phyloP scores from a whole-genome alignment of 2,113 vertebrate species.

The Micromys minutus region DNA sequence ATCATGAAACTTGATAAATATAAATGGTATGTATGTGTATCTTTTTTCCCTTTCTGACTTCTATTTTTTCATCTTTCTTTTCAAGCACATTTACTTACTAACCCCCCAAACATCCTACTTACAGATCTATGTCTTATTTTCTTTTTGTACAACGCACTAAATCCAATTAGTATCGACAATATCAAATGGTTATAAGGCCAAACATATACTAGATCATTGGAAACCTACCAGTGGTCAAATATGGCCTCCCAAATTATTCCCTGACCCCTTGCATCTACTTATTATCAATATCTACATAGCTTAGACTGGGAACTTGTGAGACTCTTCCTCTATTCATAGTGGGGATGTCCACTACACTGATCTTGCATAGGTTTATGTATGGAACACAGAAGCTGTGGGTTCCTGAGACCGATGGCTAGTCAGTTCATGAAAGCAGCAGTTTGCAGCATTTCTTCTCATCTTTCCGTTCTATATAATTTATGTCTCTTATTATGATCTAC shows the following conservation, averaged over 20 bases:
- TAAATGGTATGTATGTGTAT: too few species aligned
- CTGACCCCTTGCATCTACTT: neutral
- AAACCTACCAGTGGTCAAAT: neutral
- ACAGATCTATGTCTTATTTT: neutral
- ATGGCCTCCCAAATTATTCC: neutral
- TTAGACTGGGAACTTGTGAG: neutral
- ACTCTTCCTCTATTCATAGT: neutral
- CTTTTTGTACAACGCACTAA: neutral
- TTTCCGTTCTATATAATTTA: neutral
- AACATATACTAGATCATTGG: neutral
- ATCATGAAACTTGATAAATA: neutral
- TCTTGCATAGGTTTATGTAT: too few species aligned
- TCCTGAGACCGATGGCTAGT: neutral
- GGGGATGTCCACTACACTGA: neutral
- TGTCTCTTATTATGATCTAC: neutral
- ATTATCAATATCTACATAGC: neutral
- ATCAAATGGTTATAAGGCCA: neutral
- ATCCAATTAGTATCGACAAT: neutral
- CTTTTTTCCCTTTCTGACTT: neutral
- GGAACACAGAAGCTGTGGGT: neutral
- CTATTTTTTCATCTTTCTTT: neutral
- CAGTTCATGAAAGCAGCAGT: neutral
- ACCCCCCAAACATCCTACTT: neutral
- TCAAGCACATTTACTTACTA: neutral
- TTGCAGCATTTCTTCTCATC: neutral